phyloP scores from a whole-genome alignment of 2,797 vertebrate genomes.

The Cryptoblepharus egeriae region DNA sequence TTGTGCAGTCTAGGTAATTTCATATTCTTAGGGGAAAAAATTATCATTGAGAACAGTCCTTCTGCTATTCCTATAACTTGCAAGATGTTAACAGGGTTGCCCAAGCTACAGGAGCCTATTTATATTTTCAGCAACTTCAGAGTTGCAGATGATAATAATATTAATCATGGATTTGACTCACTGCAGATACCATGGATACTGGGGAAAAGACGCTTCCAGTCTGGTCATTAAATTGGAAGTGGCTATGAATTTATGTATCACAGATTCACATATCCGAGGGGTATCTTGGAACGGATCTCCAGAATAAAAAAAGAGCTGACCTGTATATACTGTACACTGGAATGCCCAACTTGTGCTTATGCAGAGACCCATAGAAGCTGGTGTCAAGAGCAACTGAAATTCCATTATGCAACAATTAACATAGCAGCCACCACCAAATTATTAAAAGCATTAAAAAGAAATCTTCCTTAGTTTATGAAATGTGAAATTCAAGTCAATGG shows the following conservation, averaged over 20 bases:
- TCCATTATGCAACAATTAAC: background rate
- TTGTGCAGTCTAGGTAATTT: slow-evolving; percentile 45
- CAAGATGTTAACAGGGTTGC: background rate
- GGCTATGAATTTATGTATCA: too few species aligned
- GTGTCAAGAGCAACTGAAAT: background rate
- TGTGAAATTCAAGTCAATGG: background rate
- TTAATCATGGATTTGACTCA: too few species aligned
- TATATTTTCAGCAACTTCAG: background rate
- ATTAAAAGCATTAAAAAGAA: background rate
- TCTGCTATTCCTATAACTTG: background rate
- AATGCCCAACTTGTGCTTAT: background rate
- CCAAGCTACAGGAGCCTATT: background rate
- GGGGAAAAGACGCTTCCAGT: too few species aligned
- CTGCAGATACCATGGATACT: too few species aligned
- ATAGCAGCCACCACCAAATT: too few species aligned
- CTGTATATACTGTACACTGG: background rate
- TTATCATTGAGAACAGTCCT: slow-evolving; percentile 28
- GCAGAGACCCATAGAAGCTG: background rate
- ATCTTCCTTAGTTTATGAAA: background rate
- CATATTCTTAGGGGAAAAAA: slow-evolving; percentile 22
- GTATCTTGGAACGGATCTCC: too few species aligned
- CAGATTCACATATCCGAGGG: too few species aligned
- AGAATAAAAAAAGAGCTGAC: too few species aligned
- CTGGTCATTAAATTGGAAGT: too few species aligned
- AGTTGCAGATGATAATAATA: background rate